Percentiles rank a stretch among this genome's conserved stretches.
These are phyloP conservation scores for Epinephelus fuscoguttatus DNA, from an alignment of 2,113 vertebrate genomes.

Conservation along the genomic window DNA sequence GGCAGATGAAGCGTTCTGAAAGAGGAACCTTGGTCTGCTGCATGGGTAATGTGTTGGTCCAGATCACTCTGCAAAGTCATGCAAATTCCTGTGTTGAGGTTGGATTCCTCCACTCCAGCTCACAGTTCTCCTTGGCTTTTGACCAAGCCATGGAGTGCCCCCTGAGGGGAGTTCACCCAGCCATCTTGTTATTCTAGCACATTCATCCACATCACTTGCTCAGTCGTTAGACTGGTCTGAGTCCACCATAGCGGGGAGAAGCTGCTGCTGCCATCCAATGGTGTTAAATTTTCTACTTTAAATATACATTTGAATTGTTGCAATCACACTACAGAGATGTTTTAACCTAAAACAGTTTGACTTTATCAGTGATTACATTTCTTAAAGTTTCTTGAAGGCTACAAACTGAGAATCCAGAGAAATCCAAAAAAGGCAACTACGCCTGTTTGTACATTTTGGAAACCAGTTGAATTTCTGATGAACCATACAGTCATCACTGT, in stretches of 20 bases:
- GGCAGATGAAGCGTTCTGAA: slow-evolving; percentile 36
- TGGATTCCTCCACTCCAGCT: slow-evolving; percentile 72
- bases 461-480: slow-evolving; percentile 64
- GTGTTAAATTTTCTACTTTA: slow-evolving; percentile 41
- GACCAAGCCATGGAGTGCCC: slow-evolving; percentile 72
- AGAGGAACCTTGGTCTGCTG: slow-evolving; percentile 54
- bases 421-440: slow-evolving; percentile 54
- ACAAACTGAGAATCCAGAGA: slow-evolving; percentile 43
- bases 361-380: slow-evolving; percentile 39
- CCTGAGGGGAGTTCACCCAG: slow-evolving; percentile 71
- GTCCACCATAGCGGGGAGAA: slow-evolving; percentile 54
- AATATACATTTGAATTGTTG: slow-evolving; percentile 23
- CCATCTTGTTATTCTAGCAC: slow-evolving; percentile 78
- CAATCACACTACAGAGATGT: neutral
- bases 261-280: slow-evolving; percentile 48
- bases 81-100: slow-evolving; percentile 80
- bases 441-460: slow-evolving; percentile 53
- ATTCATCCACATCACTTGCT: slow-evolving; percentile 78
- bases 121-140: slow-evolving; percentile 74
- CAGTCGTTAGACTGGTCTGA: slow-evolving; percentile 59
- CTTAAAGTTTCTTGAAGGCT: slow-evolving; percentile 24
- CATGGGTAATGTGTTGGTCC: slow-evolving; percentile 55
- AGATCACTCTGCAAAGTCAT: slow-evolving; percentile 76
- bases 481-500: slow-evolving; percentile 63
- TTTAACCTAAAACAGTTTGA: slow-evolving; percentile 23